A percentile compares a stretch with the other conserved stretches of the same genome.
Conservation (phyloP, 2,113 vertebrate species). For the Clarias batrachus region DNA sequence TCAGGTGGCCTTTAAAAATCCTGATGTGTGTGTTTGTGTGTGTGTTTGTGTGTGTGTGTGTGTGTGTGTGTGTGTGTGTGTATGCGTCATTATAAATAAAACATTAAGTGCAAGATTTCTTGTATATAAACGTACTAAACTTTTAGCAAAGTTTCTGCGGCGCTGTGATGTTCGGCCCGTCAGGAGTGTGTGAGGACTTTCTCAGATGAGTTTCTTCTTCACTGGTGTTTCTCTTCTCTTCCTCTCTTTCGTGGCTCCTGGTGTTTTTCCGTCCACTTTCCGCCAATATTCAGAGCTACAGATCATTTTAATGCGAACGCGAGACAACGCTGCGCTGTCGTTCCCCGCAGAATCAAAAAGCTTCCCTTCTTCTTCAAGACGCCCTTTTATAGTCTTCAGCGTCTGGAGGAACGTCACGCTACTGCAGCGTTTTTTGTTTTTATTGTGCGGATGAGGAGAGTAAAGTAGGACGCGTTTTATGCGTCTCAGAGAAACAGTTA, state of each 20-base stretch:
- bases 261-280: constrained; percentile 1
- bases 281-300: constrained; percentile 17
- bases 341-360: neutral
- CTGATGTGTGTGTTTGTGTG: neutral
- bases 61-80: neutral
- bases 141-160: neutral
- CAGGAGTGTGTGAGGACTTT: neutral
- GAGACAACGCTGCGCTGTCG: neutral
- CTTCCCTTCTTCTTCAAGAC: neutral
- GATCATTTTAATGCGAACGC: constrained; percentile 1
- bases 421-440: neutral
- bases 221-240: neutral
- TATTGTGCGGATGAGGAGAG: no score
- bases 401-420: neutral
- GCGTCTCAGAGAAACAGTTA: neutral
- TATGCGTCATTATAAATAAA: neutral
- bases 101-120: neutral
- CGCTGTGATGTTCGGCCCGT: neutral
- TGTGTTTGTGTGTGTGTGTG: neutral
- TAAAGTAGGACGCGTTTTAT: neutral
- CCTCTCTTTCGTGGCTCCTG: neutral
- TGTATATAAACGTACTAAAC: neutral
- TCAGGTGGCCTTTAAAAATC: no score
- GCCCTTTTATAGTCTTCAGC: neutral
- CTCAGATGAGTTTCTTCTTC: neutral